A percentile compares a stretch with the other conserved stretches of the same genome.
phyloP scores from a whole-genome alignment of 2,888 invertebrate species.

The Volucella inanis region DNA sequence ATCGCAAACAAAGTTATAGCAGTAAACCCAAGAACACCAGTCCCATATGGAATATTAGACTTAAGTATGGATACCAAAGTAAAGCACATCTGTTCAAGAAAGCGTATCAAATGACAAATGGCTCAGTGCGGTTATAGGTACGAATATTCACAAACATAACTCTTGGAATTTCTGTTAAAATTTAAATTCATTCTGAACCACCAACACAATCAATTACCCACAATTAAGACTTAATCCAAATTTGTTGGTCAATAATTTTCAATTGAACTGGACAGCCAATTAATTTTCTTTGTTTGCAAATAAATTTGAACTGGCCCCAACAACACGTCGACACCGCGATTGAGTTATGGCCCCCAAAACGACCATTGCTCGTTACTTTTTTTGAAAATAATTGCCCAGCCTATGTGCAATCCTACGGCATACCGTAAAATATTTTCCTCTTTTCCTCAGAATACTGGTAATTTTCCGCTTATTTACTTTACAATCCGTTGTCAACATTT shows the following conservation, averaged over 20 bases:
- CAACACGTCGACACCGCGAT: background rate
- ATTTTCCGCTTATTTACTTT: conserved; percentile 65
- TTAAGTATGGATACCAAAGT: too few relatives aligned
- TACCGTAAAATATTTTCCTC: conserved; percentile 37
- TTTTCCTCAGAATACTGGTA: conserved; percentile 55
- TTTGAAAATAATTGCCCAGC: conserved; percentile 40
- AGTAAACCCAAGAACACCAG: too few relatives aligned
- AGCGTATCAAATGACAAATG: too few relatives aligned
- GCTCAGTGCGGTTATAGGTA: too few relatives aligned
- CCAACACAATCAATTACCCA: background rate
- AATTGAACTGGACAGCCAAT: background rate
- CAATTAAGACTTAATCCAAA: background rate
- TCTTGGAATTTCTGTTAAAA: background rate
- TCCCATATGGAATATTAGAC: too few relatives aligned
- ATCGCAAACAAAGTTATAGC: too few relatives aligned
- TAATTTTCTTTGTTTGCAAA: conserved; percentile 24
- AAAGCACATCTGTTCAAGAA: too few relatives aligned
- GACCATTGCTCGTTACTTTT: conserved; percentile 2
- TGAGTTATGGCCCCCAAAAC: background rate
- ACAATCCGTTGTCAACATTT: conserved; percentile 30
- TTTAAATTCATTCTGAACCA: too few relatives aligned
- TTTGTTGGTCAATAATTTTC: too few relatives aligned
- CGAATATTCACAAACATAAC: background rate
- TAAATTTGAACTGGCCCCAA: background rate
- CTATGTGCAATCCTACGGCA: conserved; percentile 23